A percentile compares a stretch with the other conserved stretches of the same genome.
These are phyloP conservation scores for Chionodraco myersi DNA, from an alignment of 2,113 vertebrate genomes.

Conservation along the genomic window DNA sequence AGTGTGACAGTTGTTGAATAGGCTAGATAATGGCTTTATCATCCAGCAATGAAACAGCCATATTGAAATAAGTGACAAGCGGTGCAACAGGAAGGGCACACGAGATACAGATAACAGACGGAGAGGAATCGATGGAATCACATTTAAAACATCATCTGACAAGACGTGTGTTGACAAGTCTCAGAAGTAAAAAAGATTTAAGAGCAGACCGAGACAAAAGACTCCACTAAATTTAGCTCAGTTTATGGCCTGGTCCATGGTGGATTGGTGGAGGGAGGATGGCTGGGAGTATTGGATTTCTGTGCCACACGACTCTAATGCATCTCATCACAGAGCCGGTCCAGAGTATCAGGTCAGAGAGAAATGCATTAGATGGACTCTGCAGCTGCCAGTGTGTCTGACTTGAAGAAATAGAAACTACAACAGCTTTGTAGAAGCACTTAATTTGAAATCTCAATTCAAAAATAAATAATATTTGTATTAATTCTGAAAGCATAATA, in stretches of 20 bases:
- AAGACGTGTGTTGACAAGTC: slow-evolving; percentile 31
- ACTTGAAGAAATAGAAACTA: slow-evolving; percentile 14
- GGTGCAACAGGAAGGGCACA: slow-evolving; percentile 39
- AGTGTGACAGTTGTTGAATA: slow-evolving; percentile 68
- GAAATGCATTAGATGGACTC: slow-evolving; percentile 27
- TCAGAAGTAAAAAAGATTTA: slow-evolving; percentile 47
- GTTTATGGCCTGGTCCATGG: slow-evolving; percentile 15
- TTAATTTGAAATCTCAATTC: not conserved
- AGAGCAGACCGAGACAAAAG: slow-evolving; percentile 40
- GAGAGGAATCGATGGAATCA: slow-evolving; percentile 46
- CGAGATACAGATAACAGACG: slow-evolving; percentile 28
- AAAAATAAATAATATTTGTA: not conserved
- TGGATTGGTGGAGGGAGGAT: slow-evolving; percentile 9
- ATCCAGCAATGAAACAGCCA: slow-evolving; percentile 54
- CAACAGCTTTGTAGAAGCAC: not conserved
- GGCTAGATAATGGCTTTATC: slow-evolving; percentile 77
- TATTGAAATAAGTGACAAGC: slow-evolving; percentile 63
- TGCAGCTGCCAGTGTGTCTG: not conserved
- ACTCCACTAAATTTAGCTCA: slow-evolving; percentile 27
- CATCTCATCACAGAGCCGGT: slow-evolving; percentile 43
- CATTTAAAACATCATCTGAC: slow-evolving; percentile 46
- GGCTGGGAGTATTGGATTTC: slow-evolving; percentile 49
- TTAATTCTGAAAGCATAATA: not conserved
- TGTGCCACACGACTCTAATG: slow-evolving; percentile 42
- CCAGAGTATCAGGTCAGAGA: slow-evolving; percentile 17